Base-by-base conservation (phyloP, 2,113 vertebrate genomes). In the Charadrius vociferus region DNA sequence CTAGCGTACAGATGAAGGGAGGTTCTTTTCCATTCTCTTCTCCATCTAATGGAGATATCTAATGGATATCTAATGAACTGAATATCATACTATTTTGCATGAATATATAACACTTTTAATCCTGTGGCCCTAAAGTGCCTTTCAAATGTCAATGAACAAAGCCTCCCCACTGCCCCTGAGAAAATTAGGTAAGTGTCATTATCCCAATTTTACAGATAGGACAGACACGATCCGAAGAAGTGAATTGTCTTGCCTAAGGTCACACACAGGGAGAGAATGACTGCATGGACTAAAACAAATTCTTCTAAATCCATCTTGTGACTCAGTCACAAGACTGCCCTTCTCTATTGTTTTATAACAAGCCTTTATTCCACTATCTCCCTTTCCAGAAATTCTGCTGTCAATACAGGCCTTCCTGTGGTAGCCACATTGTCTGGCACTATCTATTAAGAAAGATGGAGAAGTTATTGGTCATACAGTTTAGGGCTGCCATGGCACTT, bases 301-400 rank as follows among this genome's bases (percentile, higher is more conserved):
- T 81, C 55, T 92, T 88, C 77, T 78, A 86, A 88, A 95, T 92
- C 95, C 32, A 65, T 66, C 81, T 90, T 90, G 82, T 88, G 91
- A 82, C 62, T 95, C 84, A 80, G 53, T 91, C 91, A 87, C 63
- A 92, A 93, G 94, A 9, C 86, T 81, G 37, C 62, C 37, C 67
- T 90, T 86, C 55, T 81, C 95, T 50, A 88, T 95, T 95, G 95
- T 96, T 93, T 86, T 88, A 66, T 87, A 90, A 81, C 43, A 84
- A 94, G 68, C 36, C 49, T 94, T 62, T 82, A 92, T 97, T 90
- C 79, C 72, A 37, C 88, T 84, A 71, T 84, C 75, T 93, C 68
- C 80, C 37, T 61, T 77, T 90, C 73, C 95, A 96, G 91, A 88
- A 95, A 78, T 87, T 80, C 71, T 88, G 81, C 89, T 86, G 78